Evolutionary conservation across 2,113 vertebrate genomes (phyloP).

Genomic region (Epinephelus moara): DNA sequence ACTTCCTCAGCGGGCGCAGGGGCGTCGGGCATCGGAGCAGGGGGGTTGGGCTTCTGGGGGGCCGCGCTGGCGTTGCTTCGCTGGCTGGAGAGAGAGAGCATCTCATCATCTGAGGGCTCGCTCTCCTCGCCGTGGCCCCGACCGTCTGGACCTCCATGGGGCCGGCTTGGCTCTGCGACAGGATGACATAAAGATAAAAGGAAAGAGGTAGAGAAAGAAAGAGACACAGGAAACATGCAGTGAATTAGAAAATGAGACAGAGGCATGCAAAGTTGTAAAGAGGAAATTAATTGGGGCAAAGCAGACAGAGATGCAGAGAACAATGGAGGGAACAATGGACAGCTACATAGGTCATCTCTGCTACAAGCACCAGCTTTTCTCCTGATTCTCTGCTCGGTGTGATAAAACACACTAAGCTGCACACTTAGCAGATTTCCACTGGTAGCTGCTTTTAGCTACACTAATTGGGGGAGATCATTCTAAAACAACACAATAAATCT

Average conservation of each 20-base stretch:
- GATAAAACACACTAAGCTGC: background rate
- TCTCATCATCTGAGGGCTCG: conserved; percentile 97
- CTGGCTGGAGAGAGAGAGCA: conserved; percentile 96
- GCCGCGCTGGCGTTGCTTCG: conserved; percentile 88
- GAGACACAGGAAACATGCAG: background rate
- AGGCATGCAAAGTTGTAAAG: background rate
- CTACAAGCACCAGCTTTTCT: conserved; percentile 42
- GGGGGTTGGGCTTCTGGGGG: conserved; percentile 85
- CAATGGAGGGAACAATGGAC: conserved; percentile 14
- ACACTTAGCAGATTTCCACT: conserved; percentile 22
- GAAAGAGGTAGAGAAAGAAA: background rate
- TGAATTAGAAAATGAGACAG: background rate
- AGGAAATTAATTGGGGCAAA: conserved; percentile 14
- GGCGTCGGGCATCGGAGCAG: conserved; percentile 46
- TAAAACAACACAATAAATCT: conserved; percentile 3
- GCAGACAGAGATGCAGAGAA: conserved; percentile 6
- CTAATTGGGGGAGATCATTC: background rate
- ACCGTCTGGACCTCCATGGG: conserved; percentile 87
- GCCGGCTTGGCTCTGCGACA: conserved; percentile 83
- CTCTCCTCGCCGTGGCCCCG: conserved; percentile 92
- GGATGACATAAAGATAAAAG: background rate
- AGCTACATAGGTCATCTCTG: conserved; percentile 23
- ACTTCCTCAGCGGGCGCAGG: conserved; percentile 87
- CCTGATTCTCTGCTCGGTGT: background rate
- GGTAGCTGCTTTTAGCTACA: conserved; percentile 23